phyloP scores from a whole-genome alignment of 2,113 vertebrate genomes.

The Paradoxurus hermaphroditus region DNA sequence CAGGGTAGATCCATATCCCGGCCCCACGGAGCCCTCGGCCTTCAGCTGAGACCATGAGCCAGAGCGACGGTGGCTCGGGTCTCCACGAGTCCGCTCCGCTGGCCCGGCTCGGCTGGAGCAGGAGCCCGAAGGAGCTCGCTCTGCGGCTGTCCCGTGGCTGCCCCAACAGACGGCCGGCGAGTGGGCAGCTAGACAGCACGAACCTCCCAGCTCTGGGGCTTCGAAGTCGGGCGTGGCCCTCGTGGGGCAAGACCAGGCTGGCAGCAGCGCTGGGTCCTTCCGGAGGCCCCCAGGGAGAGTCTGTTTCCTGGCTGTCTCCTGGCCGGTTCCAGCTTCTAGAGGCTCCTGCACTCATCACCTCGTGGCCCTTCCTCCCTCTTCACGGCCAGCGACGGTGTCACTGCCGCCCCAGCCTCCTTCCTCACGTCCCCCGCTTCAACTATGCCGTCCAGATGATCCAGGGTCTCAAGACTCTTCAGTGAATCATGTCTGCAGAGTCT shows the following conservation, averaged over 20 bases:
- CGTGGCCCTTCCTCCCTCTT: rapidly evolving
- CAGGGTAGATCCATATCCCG: no score
- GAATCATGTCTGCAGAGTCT: rapidly evolving
- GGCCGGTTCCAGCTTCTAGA: not conserved
- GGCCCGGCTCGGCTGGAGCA: not conserved
- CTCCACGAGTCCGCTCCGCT: no score
- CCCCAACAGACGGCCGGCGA: rapidly evolving
- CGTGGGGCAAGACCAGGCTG: not conserved
- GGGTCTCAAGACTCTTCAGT: rapidly evolving
- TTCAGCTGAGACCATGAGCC: not conserved
- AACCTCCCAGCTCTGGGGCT: no score
- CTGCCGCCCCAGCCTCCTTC: not conserved
- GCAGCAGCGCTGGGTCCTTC: not conserved
- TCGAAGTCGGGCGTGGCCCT: not conserved
- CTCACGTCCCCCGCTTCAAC: rapidly evolving
- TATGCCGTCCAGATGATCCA: rapidly evolving
- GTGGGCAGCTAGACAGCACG: rapidly evolving
- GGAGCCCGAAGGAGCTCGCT: rapidly evolving
- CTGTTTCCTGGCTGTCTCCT: rapidly evolving
- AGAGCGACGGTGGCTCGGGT: rapidly evolving
- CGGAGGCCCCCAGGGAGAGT: rapidly evolving
- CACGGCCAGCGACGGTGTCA: rapidly evolving
- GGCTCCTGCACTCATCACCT: rapidly evolving
- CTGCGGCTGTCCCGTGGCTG: rapidly evolving
- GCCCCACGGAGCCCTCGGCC: rapidly evolving